A percentile compares a stretch with the other conserved stretches of the same genome.
Conservation (phyloP, 2,888 invertebrate genomes). For the Teleogryllus oceanicus region DNA sequence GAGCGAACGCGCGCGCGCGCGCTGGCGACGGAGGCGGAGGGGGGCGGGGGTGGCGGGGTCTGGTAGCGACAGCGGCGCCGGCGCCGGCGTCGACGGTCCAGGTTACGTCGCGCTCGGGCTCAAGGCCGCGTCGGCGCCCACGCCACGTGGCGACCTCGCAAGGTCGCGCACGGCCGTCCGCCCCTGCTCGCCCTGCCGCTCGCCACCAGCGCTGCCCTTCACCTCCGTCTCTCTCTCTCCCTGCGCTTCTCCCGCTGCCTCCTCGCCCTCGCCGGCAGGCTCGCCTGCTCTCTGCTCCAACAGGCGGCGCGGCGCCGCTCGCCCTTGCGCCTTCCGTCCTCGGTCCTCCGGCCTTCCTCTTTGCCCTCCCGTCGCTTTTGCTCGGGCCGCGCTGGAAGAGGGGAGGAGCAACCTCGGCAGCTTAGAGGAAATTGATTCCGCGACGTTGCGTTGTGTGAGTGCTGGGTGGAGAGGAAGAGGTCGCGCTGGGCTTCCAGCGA, state of each 20-base stretch:
- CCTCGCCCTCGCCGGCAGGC: too few species aligned
- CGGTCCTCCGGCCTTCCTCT: background rate
- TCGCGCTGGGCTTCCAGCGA: too few species aligned
- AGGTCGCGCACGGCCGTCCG: background rate
- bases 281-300: background rate
- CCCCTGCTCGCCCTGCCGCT: background rate
- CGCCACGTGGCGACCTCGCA: constrained; percentile 6
- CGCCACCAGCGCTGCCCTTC: too few species aligned
- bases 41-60: background rate
- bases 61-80: background rate
- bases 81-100: background rate
- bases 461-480: too few species aligned
- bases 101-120: constrained; percentile 18
- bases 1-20: too few species aligned
- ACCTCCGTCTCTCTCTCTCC: too few species aligned
- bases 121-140: background rate
- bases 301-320: background rate
- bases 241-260: too few species aligned
- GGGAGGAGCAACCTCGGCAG: background rate
- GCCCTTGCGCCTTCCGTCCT: background rate
- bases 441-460: background rate
- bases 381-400: background rate
- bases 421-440: constrained; percentile 8
- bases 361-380: background rate
- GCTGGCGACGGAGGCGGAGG: background rate